phyloP scores from a whole-genome alignment of 2,797 vertebrate species.

The Carduelis carduelis region DNA sequence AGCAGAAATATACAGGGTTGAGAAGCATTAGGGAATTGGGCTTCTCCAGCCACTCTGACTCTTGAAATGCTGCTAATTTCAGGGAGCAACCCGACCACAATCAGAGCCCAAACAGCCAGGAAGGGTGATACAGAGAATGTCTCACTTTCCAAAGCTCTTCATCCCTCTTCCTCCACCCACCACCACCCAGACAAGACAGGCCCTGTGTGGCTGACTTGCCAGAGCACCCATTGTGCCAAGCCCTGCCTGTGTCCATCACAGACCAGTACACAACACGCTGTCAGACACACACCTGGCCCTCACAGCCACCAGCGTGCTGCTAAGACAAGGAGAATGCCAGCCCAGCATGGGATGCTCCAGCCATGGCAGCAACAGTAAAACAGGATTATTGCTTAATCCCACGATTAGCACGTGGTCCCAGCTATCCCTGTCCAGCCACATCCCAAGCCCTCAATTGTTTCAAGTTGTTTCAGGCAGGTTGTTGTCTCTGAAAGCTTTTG shows the following conservation, averaged over 20 bases:
- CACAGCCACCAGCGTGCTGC: background rate
- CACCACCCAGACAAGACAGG: background rate
- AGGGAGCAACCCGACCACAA: fast-evolving
- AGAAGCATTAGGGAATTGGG: fast-evolving
- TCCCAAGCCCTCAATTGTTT: conserved; percentile 34
- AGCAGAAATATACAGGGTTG: fast-evolving
- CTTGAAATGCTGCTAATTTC: background rate
- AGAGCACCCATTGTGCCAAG: background rate
- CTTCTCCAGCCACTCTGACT: background rate
- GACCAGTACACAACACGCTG: background rate
- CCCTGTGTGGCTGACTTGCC: background rate
- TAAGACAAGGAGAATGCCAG: background rate
- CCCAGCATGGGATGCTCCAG: background rate
- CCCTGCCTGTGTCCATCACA: background rate
- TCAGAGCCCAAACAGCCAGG: background rate
- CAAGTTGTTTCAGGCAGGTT: conserved; percentile 51
- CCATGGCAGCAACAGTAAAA: background rate
- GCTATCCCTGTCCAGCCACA: background rate
- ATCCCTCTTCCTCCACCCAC: background rate
- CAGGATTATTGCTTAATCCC: background rate
- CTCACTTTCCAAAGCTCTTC: background rate
- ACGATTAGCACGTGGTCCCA: background rate
- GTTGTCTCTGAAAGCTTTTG: conserved; percentile 66
- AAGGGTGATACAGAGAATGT: background rate
- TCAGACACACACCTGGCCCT: background rate